Base-by-base conservation (phyloP, 2,888 invertebrate species). In the Saturnia japonica region DNA sequence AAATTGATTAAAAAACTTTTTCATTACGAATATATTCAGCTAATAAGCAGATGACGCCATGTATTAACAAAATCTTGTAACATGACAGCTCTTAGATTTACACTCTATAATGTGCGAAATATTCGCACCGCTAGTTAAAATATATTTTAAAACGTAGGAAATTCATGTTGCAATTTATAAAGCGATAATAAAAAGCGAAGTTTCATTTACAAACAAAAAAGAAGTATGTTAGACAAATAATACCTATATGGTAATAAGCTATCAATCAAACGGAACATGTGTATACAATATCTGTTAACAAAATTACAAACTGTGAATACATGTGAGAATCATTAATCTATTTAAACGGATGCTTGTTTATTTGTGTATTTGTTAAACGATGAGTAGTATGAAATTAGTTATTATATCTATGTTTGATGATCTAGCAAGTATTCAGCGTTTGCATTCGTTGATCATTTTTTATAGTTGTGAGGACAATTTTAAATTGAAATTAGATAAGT, bases 291-390 rank as follows among this genome's bases (percentile, higher is more conserved):
- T 91, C 91, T 90, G 90, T 92, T 68, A 91, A 85, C 81, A 85
- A 90, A 91, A 92, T 92, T 91, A 91, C 86, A 83, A 78, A 76
- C 82, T 80, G 82, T 85, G 84, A 83, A 87, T 85, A 84, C 78
- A 82, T 84, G 34, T 80, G 81, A 82, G 78, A 80, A 85, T 87
- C 91, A 92, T 93, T 91, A 91, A 92, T 92, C 90, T 92, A 88
- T 81, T 88, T 87, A 87, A 84, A 88, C 88, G 83, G 88, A 78
- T 88, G 88, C 88, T 80, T 81, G 82, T 88, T 80, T 84, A 86
- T 88, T 84, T 85, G 84, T 86, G 74, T 80, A 85, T 84, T 82
- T 84, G 83, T 84, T 80, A 76, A 47, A 28, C 57, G 57, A 60
- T 14, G 57, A 25, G 25, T 60, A 14, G 25, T 28, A 60, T 60